phyloP scores from a whole-genome alignment of 2,113 vertebrate species.

The Columba janthina region DNA sequence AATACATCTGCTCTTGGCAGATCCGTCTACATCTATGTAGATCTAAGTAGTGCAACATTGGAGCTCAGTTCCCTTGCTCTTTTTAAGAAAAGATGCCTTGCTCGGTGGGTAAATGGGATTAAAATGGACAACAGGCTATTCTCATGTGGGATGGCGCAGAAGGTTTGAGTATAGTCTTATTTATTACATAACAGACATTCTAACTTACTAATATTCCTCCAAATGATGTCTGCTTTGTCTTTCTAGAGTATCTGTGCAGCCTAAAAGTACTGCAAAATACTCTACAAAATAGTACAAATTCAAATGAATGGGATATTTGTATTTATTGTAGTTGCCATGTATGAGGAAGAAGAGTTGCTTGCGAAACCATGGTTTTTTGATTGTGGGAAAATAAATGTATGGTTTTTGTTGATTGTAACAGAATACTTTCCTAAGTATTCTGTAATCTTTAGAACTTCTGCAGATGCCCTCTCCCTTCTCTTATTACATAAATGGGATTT shows the following conservation, averaged over 20 bases:
- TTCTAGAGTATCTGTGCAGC: neutral
- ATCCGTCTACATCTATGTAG: neutral
- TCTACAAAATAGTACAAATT: neutral
- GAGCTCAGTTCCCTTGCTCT: conserved; percentile 15
- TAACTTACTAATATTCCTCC: conserved; percentile 28
- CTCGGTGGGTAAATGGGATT: conserved; percentile 36
- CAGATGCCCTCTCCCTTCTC: neutral
- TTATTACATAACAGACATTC: neutral
- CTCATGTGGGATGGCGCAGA: neutral
- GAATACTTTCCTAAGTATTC: neutral
- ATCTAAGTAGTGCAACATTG: conserved; percentile 18
- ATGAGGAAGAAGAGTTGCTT: neutral
- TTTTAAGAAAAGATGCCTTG: conserved; percentile 38
- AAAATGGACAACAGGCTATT: conserved; percentile 36
- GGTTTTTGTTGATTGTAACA: neutral
- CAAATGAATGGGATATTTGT: neutral
- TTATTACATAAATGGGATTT: neutral
- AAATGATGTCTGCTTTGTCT: neutral
- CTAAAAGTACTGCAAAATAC: neutral
- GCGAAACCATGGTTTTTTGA: neutral
- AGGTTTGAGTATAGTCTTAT: conserved; percentile 34
- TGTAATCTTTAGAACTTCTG: neutral
- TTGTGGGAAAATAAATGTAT: neutral
- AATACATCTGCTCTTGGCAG: conserved; percentile 29
- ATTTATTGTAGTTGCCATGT: neutral